phyloP scores from a whole-genome alignment of 1,140 invertebrate genomes.

The Drosophila lacteicornis region DNA sequence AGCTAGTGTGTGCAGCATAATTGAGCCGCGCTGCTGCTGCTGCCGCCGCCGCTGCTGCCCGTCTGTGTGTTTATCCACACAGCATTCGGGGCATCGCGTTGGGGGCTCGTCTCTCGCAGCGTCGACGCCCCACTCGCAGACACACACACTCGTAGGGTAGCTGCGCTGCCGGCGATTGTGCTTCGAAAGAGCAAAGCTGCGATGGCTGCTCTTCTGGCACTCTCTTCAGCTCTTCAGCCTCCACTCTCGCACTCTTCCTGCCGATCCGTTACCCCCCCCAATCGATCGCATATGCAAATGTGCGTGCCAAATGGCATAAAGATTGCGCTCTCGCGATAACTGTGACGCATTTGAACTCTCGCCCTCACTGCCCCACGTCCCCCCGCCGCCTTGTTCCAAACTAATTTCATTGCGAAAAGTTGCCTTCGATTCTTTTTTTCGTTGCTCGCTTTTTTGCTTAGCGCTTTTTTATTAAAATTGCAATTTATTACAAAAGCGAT shows the following conservation, averaged over 20 bases:
- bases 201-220: constrained; percentile 37
- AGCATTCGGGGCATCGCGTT: constrained; percentile 50
- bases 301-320: constrained; percentile 54
- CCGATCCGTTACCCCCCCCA: neutral
- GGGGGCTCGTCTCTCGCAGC: constrained; percentile 73
- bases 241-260: constrained; percentile 18
- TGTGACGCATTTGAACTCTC: constrained; percentile 66
- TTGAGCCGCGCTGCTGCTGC: constrained; percentile 24
- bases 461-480: constrained; percentile 68
- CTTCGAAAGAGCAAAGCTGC: constrained; percentile 23
- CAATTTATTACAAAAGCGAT: constrained; percentile 79
- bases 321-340: constrained; percentile 37
- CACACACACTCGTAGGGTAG: constrained; percentile 10
- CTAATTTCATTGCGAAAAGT: constrained; percentile 59
- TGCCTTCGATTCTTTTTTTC: constrained; percentile 42
- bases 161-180: constrained; percentile 8
- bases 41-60: constrained; percentile 2
- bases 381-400: neutral
- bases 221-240: constrained; percentile 32
- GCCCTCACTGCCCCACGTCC: constrained; percentile 10
- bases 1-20: constrained; percentile 47
- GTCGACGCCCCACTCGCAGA: constrained; percentile 33
- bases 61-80: constrained; percentile 35
- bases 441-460: constrained; percentile 57
- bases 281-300: constrained; percentile 53